Conservation (phyloP, 2,888 invertebrate species). For the Pseudococcus jackbeardsleyi region DNA sequence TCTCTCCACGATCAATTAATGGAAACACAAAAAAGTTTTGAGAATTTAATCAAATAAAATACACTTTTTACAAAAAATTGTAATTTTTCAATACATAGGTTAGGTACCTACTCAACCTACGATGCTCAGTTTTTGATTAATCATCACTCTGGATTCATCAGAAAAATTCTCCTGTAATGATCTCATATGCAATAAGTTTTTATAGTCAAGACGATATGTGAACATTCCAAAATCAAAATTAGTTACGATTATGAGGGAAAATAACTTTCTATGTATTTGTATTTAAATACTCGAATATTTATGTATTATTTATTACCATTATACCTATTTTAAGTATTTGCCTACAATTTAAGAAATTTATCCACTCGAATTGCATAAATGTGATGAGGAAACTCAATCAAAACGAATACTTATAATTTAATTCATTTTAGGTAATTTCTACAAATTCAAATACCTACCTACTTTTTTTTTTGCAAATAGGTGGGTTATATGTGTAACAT, state of each 20-base stretch:
- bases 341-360: not conserved
- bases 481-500: not conserved
- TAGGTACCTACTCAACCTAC: too few relatives aligned
- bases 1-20: too few relatives aligned
- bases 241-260: not conserved
- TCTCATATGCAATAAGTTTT: not conserved
- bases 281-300: not conserved
- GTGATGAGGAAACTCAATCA: not conserved
- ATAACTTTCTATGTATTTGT: slow-evolving; percentile 19
- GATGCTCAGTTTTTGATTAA: too few relatives aligned
- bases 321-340: not conserved
- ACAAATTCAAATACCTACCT: not conserved
- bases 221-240: slow-evolving; percentile 1
- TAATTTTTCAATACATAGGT: too few relatives aligned
- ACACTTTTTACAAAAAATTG: too few relatives aligned
- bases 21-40: too few relatives aligned
- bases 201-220: not conserved
- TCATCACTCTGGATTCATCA: not conserved
- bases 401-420: not conserved
- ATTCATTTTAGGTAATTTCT: not conserved
- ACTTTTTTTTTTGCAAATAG: not conserved
- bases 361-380: not conserved
- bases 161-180: not conserved
- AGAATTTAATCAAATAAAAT: too few relatives aligned
- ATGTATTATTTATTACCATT: not conserved